Conservation (phyloP, 2,888 invertebrate genomes). For the Eugnorisma glareosa region DNA sequence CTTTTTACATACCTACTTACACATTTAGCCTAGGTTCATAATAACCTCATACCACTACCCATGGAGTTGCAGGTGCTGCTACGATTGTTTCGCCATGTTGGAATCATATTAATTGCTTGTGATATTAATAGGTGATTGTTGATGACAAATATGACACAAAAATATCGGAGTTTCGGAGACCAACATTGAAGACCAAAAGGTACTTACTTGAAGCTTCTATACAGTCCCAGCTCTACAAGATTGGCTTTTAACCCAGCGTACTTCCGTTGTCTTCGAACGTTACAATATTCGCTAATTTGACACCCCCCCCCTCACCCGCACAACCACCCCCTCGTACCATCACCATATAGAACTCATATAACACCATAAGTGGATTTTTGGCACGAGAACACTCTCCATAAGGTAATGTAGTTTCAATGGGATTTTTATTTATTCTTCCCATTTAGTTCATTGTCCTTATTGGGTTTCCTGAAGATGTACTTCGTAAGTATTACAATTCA, state of each 20-base stretch:
- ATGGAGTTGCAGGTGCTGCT: no score
- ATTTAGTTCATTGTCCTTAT: constrained; percentile 20
- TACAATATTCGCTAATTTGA: constrained; percentile 75
- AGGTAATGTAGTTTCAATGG: constrained; percentile 57
- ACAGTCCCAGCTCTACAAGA: constrained; percentile 36
- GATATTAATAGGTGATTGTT: no score
- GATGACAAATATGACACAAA: background rate
- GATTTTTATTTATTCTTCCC: constrained; percentile 52
- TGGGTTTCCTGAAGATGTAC: background rate
- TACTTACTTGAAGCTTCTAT: constrained; percentile 2
- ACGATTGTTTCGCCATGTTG: background rate
- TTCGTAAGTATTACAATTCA: background rate
- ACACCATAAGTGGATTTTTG: constrained; percentile 67
- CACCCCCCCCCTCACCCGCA: constrained; percentile 11
- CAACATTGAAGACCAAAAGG: background rate
- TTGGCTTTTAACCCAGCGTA: constrained; percentile 70
- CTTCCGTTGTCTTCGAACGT: constrained; percentile 71
- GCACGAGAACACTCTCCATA: constrained; percentile 57
- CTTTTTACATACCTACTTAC: background rate
- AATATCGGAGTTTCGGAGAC: background rate
- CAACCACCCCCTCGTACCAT: background rate
- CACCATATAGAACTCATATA: constrained; percentile 45
- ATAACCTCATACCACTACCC: background rate
- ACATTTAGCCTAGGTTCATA: background rate
- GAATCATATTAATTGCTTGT: no score